phyloP scores from a whole-genome alignment of 1,140 invertebrate species.

The Belonocnema kinseyi region DNA sequence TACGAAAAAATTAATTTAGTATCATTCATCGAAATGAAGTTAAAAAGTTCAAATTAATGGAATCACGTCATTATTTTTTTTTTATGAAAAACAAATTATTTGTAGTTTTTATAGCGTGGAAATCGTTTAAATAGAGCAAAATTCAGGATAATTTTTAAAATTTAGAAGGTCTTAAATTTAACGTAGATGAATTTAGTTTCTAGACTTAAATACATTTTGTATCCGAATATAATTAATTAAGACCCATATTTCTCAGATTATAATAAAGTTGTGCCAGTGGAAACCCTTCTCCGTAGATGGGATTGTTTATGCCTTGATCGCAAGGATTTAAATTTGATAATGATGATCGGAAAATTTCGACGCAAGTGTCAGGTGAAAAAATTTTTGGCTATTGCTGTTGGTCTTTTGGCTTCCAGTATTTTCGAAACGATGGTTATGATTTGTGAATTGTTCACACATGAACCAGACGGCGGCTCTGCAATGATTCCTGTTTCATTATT shows the following conservation, averaged over 20 bases:
- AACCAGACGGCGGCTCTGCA: constrained; percentile 88
- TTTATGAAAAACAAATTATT: too few species aligned
- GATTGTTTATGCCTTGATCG: constrained; percentile 67
- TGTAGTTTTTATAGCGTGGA: too few species aligned
- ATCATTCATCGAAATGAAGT: too few species aligned
- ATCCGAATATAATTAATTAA: too few species aligned
- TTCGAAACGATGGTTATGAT: constrained; percentile 85
- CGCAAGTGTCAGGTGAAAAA: constrained; percentile 70
- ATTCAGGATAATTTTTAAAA: too few species aligned
- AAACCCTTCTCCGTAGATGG: constrained; percentile 62
- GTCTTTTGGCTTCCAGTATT: constrained; percentile 66
- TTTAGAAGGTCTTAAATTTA: too few species aligned
- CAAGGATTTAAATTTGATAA: constrained; percentile 64
- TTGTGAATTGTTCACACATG: constrained; percentile 88
- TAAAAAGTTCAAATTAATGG: too few species aligned
- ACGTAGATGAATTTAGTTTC: too few species aligned
- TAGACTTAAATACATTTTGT: too few species aligned
- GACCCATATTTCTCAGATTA: constrained; percentile 56
- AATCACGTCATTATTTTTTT: too few species aligned
- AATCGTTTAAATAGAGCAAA: too few species aligned
- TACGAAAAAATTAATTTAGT: too few species aligned
- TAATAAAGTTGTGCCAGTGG: constrained; percentile 64
- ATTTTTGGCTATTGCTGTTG: constrained; percentile 69
- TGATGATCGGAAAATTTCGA: constrained; percentile 67
- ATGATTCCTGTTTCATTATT: constrained; percentile 85